phyloP scores from a whole-genome alignment of 2,113 vertebrate genomes.

The Arizona elegans region DNA sequence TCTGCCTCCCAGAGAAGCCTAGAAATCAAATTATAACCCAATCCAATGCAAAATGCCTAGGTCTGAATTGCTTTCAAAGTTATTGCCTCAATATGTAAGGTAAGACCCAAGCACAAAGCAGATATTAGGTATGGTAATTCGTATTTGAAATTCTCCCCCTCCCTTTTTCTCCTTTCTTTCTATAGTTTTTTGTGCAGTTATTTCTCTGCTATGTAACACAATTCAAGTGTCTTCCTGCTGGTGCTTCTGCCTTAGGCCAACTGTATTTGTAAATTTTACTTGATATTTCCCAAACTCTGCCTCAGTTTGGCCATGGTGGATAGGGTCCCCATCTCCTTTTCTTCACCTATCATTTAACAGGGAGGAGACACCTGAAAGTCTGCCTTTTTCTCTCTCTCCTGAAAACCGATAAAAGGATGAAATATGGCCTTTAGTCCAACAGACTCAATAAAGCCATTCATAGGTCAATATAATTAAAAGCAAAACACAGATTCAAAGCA shows the following conservation, averaged over 20 bases:
- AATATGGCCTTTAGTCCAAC: not conserved
- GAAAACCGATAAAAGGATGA: not conserved
- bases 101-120: not conserved
- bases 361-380: not conserved
- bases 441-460: not conserved
- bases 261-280: not conserved
- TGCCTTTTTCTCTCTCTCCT: not conserved
- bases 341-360: not conserved
- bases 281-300: not conserved
- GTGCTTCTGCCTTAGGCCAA: not conserved
- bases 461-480: not conserved
- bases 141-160: not conserved
- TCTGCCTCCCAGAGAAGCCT: not conserved
- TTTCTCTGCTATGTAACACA: not conserved
- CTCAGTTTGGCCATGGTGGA: not conserved
- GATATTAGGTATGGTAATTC: not conserved
- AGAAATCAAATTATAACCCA: constrained; percentile 2
- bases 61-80: not conserved
- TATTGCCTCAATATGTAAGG: not conserved
- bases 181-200: not conserved
- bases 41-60: not conserved
- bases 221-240: not conserved
- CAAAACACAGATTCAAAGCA: not conserved
- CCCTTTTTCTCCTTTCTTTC: not conserved
- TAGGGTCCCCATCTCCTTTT: not conserved